Evolutionary conservation across 53 echinoderm and acorn worm species (phyloP).

Genomic region (Apostichopus leukothele): DNA sequence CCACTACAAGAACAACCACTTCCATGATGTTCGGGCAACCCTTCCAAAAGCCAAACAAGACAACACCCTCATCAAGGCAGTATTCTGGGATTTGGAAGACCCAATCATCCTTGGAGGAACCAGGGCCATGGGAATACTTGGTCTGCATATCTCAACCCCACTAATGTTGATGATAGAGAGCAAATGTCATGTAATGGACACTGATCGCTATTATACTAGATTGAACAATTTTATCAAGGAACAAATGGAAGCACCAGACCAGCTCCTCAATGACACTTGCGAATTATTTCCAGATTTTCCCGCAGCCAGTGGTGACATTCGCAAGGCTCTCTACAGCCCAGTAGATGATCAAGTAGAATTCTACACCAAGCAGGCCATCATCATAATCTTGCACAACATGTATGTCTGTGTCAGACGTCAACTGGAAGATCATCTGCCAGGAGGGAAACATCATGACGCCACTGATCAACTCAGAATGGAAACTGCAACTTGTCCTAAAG

Average conservation of each 20-base stretch:
- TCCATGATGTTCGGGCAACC: not conserved
- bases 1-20: conserved; percentile 47
- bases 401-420: conserved; percentile 53
- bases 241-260: conserved; percentile 42
- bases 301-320: conserved; percentile 22
- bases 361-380: conserved; percentile 54
- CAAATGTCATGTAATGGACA: conserved; percentile 52
- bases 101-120: conserved; percentile 6
- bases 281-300: conserved; percentile 46
- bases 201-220: conserved; percentile 51
- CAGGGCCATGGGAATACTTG: not conserved
- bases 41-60: conserved; percentile 46
- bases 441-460: not conserved
- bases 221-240: conserved; percentile 47
- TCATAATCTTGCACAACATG: conserved; percentile 61
- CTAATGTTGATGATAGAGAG: conserved; percentile 63
- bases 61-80: conserved; percentile 25
- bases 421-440: conserved; percentile 32
- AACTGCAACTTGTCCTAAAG: conserved; percentile 55
- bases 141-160: not conserved
- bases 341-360: conserved; percentile 47
- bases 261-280: conserved; percentile 33
- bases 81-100: conserved; percentile 12
- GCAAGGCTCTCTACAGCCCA: conserved; percentile 22
- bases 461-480: conserved; percentile 2